Conservation (phyloP, 2,113 vertebrate species). For the Oreochromis tanganicae region DNA sequence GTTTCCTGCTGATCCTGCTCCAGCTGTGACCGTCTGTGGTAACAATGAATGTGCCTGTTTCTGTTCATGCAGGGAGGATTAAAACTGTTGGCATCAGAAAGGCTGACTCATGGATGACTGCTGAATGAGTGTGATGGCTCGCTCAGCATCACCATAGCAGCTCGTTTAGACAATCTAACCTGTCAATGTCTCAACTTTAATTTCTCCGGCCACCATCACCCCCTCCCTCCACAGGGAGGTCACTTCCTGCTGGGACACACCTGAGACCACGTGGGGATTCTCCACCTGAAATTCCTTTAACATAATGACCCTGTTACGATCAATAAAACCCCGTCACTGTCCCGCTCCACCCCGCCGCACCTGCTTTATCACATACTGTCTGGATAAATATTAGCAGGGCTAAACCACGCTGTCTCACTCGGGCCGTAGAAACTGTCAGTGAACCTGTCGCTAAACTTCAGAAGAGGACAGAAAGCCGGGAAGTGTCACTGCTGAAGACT, state of each 20-base stretch:
- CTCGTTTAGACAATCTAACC: background rate
- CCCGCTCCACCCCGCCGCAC: background rate
- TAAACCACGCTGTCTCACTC: background rate
- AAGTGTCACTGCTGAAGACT: background rate
- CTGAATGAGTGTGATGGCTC: background rate
- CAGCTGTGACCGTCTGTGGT: background rate
- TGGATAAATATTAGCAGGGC: background rate
- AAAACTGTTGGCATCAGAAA: background rate
- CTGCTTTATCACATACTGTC: background rate
- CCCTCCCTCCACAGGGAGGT: background rate
- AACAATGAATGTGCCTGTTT: background rate
- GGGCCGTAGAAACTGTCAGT: background rate
- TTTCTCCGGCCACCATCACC: background rate
- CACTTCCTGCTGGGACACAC: background rate
- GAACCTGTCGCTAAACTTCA: background rate
- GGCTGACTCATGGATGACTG: background rate
- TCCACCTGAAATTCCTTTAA: background rate
- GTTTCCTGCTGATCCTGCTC: background rate
- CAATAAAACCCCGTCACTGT: accelerated
- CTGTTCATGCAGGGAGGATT: background rate
- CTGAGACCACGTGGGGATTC: background rate
- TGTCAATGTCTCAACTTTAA: background rate
- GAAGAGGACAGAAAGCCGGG: background rate
- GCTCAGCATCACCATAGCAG: background rate
- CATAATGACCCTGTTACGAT: background rate